These are phyloP conservation scores for Drosophila navojoa DNA, from an alignment of 1,140 invertebrate species.

Conservation along the genomic window DNA sequence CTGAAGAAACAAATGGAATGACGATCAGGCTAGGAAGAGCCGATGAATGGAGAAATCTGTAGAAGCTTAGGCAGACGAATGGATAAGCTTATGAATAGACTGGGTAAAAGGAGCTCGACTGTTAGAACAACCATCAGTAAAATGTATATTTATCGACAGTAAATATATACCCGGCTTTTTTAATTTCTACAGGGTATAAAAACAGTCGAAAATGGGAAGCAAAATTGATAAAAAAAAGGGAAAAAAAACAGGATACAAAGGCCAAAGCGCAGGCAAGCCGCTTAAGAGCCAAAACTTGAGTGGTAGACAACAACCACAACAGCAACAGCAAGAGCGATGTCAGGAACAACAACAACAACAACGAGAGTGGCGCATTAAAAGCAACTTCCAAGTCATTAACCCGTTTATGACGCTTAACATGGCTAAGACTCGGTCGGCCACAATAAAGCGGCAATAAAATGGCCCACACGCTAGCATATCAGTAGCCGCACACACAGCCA, in stretches of 20 bases:
- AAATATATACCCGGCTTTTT: neutral
- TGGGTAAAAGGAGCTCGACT: too few species aligned
- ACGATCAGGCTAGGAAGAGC: too few species aligned
- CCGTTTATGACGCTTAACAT: constrained; percentile 78
- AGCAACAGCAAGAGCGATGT: constrained; percentile 1
- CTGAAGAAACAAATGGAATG: too few species aligned
- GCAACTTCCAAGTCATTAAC: constrained; percentile 82
- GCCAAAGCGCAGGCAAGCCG: constrained; percentile 37
- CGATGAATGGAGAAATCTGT: too few species aligned
- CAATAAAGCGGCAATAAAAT: constrained; percentile 80
- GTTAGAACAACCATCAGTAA: too few species aligned
- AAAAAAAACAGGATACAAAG: constrained; percentile 37
- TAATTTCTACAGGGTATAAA: neutral
- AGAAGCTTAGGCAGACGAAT: too few species aligned
- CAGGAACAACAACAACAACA: constrained; percentile 19
- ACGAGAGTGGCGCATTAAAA: constrained; percentile 68
- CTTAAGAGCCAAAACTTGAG: constrained; percentile 47
- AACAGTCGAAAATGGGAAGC: constrained; percentile 13
- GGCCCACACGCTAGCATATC: constrained; percentile 40
- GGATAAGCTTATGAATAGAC: too few species aligned
- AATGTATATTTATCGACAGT: too few species aligned
- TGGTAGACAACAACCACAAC: constrained; percentile 12
- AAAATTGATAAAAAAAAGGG: constrained; percentile 46
- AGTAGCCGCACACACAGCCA: constrained; percentile 17
- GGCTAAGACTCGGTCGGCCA: constrained; percentile 63